These are phyloP conservation scores for Probosciger aterrimus DNA, from an alignment of 2,113 vertebrate species.

Conservation along the genomic window DNA sequence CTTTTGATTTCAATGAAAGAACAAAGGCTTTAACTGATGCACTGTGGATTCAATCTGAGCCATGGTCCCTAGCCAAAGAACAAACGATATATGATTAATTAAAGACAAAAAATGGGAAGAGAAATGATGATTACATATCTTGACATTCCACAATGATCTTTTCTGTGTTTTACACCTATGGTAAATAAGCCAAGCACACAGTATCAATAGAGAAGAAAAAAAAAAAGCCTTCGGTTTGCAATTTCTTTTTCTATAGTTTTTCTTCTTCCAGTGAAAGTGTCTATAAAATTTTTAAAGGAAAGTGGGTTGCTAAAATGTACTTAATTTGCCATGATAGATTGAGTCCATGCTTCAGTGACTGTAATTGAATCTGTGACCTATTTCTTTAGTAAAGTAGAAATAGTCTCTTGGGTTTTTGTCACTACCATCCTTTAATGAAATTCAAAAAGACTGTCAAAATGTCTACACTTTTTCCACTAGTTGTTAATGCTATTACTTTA, in stretches of 20 bases:
- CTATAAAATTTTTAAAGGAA: conserved; percentile 99
- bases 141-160: conserved; percentile 66
- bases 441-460: conserved; percentile 92
- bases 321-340: conserved; percentile 99
- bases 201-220: neutral
- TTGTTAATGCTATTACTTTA: conserved; percentile 87
- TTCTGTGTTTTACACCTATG: conserved; percentile 58
- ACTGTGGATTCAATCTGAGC: conserved; percentile 2
- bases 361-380: conserved; percentile 99
- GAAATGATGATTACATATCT: conserved; percentile 58
- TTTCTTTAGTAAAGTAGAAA: conserved; percentile 99
- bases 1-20: neutral
- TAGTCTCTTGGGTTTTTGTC: conserved; percentile 98
- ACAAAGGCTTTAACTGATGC: conserved; percentile 45
- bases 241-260: conserved; percentile 86
- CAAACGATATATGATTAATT: conserved; percentile 69
- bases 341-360: conserved; percentile 99
- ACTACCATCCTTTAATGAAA: conserved; percentile 97
- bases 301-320: conserved; percentile 99
- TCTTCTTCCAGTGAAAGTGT: conserved; percentile 94
- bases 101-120: conserved; percentile 34
- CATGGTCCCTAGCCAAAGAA: conserved; percentile 37
- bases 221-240: conserved; percentile 58
- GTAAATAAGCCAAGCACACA: conserved; percentile 71
- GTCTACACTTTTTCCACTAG: conserved; percentile 88